These are phyloP conservation scores for Myotis myotis DNA, from an alignment of 2,797 vertebrate species.

Conservation along the genomic window DNA sequence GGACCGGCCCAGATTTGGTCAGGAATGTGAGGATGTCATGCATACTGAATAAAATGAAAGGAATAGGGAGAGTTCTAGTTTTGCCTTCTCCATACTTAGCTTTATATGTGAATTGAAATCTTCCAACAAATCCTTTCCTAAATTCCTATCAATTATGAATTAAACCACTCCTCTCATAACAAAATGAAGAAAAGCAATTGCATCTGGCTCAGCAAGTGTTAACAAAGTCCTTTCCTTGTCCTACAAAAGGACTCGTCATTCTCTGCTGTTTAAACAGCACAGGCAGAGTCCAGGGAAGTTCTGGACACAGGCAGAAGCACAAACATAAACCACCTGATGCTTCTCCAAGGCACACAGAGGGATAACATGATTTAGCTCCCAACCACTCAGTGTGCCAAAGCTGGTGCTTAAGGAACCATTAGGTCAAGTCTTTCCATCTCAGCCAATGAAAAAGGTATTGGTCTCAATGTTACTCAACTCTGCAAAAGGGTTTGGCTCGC, in stretches of 20 bases:
- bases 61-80: neutral
- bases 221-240: neutral
- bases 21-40: neutral
- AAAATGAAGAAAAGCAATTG: conserved; percentile 14
- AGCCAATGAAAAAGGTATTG: conserved; percentile 48
- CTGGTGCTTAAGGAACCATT: neutral
- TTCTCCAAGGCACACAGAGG: neutral
- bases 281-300: conserved; percentile 27
- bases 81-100: neutral
- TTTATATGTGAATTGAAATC: neutral
- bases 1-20: neutral
- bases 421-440: conserved; percentile 43
- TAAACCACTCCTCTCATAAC: conserved; percentile 12
- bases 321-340: neutral
- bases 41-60: neutral
- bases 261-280: neutral
- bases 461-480: conserved; percentile 45
- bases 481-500: neutral
- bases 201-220: neutral
- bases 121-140: neutral
- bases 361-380: neutral
- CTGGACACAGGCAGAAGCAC: neutral
- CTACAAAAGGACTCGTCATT: conserved; percentile 1
- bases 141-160: neutral
- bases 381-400: neutral